phyloP scores from a whole-genome alignment of 2,113 vertebrate genomes.

The Callocephalon fimbriatum region DNA sequence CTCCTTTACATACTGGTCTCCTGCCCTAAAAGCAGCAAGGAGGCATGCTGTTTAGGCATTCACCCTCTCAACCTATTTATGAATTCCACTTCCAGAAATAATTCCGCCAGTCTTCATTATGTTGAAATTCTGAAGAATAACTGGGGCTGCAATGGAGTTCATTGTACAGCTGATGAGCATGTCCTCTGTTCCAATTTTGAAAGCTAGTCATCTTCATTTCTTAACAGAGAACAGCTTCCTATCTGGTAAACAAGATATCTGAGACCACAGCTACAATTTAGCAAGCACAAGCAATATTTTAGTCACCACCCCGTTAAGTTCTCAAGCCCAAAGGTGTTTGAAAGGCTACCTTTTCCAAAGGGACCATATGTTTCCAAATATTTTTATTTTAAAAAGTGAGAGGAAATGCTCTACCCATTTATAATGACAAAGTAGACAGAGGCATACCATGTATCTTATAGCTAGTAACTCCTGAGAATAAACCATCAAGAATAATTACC shows the following conservation, averaged over 20 bases:
- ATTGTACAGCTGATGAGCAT: not conserved
- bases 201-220: not conserved
- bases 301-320: not conserved
- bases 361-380: not conserved
- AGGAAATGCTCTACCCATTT: not conserved
- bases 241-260: not conserved
- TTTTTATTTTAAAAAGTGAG: not conserved
- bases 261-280: not conserved
- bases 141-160: not conserved
- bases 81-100: not conserved
- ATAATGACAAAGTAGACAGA: not conserved
- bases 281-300: not conserved
- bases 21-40: not conserved
- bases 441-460: fast-evolving
- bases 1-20: not conserved
- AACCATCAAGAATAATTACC: constrained; percentile 72
- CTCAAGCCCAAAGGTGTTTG: not conserved
- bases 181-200: not conserved
- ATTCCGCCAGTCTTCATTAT: not conserved
- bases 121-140: not conserved
- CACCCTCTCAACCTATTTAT: not conserved
- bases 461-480: not conserved
- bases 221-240: not conserved
- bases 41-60: not conserved
- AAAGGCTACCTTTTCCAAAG: not conserved